phyloP scores from a whole-genome alignment of 2,888 invertebrate species.

The Drosophila paracracens region DNA sequence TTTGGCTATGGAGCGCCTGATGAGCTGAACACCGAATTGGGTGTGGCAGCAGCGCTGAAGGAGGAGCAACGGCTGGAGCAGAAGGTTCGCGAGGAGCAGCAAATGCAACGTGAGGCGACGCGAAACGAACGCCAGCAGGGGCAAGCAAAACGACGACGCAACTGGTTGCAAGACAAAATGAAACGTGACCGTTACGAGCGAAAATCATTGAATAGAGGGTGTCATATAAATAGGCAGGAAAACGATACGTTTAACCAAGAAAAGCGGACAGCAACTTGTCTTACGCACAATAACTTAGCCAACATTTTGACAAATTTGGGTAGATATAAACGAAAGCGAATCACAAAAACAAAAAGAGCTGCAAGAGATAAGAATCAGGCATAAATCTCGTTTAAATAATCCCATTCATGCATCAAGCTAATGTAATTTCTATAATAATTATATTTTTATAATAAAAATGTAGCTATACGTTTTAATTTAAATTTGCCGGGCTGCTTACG shows the following conservation, averaged over 20 bases:
- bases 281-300: not conserved
- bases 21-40: conserved; percentile 1
- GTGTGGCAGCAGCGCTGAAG: conserved; percentile 22
- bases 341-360: not conserved
- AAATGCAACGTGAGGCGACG: conserved; percentile 22
- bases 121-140: not conserved
- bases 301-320: conserved; percentile 8
- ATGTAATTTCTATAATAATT: conserved; percentile 5
- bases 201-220: not conserved
- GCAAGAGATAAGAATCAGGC: not conserved
- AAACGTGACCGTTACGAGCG: conserved; percentile 33
- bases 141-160: not conserved
- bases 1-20: conserved; percentile 46
- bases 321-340: conserved; percentile 10
- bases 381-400: not conserved
- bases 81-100: conserved; percentile 57
- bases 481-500: not conserved
- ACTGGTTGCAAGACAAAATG: conserved; percentile 11
- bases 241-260: not conserved
- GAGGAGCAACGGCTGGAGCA: conserved; percentile 56
- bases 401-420: not conserved
- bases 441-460: conserved; percentile 19
- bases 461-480: not conserved
- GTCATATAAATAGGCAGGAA: not conserved
- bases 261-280: not conserved